Evolutionary conservation across 1,140 invertebrate species (phyloP).

Genomic region (Aricia agestis): DNA sequence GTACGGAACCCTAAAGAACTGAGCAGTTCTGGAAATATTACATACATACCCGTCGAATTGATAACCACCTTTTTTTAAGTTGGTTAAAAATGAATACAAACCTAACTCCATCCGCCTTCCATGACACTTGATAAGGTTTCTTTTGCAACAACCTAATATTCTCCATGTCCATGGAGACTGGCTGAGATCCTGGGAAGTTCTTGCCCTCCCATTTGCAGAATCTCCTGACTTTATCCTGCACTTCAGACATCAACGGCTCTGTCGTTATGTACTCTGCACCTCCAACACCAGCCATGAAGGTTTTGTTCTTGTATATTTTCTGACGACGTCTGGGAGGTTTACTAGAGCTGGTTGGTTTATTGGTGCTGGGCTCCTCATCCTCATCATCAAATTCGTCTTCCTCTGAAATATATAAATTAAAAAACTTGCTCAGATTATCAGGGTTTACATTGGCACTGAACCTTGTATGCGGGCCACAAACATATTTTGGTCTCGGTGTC

Average conservation of each 20-base stretch:
- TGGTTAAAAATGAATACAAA: constrained; percentile 50
- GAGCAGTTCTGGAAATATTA: too few relatives aligned
- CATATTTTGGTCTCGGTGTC: too few relatives aligned
- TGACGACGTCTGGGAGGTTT: constrained; percentile 36
- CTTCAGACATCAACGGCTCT: constrained; percentile 78
- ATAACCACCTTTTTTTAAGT: too few relatives aligned
- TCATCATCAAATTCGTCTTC: too few relatives aligned
- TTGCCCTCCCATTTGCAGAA: constrained; percentile 88
- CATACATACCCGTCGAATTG: too few relatives aligned
- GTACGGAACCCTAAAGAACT: too few relatives aligned
- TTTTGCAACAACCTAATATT: constrained; percentile 88
- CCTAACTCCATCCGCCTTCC: constrained; percentile 99
- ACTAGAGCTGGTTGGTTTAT: constrained; percentile 10
- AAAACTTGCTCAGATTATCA: too few relatives aligned
- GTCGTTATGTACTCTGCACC: constrained; percentile 82
- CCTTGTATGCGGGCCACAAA: too few relatives aligned
- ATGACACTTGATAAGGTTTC: constrained; percentile 96
- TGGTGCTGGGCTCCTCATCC: too few relatives aligned
- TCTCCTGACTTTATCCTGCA: constrained; percentile 86
- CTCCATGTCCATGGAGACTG: constrained; percentile 94
- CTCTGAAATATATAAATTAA: too few relatives aligned
- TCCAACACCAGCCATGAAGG: constrained; percentile 89
- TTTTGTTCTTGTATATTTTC: constrained; percentile 78
- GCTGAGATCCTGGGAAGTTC: constrained; percentile 97
- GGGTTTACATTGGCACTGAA: too few relatives aligned